phyloP scores from a whole-genome alignment of 2,113 vertebrate genomes.

The Muscicapa adusta region DNA sequence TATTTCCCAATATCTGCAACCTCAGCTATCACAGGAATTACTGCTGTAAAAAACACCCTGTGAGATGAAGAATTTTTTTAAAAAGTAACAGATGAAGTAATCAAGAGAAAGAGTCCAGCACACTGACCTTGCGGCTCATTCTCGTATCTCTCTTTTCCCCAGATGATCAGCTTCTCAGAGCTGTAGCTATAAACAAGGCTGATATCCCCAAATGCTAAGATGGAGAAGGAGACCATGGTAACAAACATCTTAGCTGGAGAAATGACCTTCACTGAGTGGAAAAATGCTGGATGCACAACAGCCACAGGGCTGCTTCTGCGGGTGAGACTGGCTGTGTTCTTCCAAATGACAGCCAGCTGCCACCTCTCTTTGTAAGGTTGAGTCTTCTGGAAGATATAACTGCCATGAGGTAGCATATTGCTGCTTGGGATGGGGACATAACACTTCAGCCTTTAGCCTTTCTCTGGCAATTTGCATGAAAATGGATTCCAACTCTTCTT shows the following conservation, averaged over 20 bases:
- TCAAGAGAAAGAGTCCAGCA: background rate
- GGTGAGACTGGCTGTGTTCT: background rate
- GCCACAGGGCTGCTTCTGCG: background rate
- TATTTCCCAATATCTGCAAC: background rate
- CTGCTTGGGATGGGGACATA: background rate
- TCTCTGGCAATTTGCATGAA: background rate
- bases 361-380: background rate
- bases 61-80: background rate
- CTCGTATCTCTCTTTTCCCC: fast-evolving
- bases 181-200: background rate
- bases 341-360: background rate
- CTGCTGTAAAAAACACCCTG: background rate
- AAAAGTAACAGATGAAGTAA: background rate
- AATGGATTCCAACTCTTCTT: background rate
- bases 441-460: background rate
- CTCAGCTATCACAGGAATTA: background rate
- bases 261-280: background rate
- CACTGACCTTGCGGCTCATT: background rate
- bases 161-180: background rate
- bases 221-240: background rate
- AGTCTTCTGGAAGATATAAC: background rate
- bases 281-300: background rate
- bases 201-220: background rate
- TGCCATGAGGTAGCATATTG: background rate
- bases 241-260: background rate